A percentile compares a stretch with the other conserved stretches of the same genome.
Evolutionary conservation across 1,140 invertebrate species (phyloP).

Genomic region (Drosophila equinoxialis): DNA sequence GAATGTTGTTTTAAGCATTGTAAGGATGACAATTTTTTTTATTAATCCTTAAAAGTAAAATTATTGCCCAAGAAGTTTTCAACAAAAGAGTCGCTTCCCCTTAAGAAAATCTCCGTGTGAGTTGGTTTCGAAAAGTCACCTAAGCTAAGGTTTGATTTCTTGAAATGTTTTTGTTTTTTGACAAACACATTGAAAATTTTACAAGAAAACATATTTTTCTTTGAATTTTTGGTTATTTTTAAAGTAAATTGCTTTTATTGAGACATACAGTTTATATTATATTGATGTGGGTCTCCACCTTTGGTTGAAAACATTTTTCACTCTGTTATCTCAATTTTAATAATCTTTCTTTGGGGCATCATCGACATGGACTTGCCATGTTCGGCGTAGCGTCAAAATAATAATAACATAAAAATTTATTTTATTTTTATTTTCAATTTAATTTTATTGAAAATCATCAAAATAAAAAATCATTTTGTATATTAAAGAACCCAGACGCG

Average conservation of each 20-base stretch:
- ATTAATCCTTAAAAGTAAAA: background rate
- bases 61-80: background rate
- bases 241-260: background rate
- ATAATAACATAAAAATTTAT: slow-evolving; percentile 81
- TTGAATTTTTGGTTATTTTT: background rate
- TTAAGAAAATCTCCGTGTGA: background rate
- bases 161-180: background rate
- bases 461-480: slow-evolving; percentile 26
- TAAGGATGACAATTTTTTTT: slow-evolving; percentile 12
- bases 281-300: slow-evolving; percentile 12
- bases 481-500: slow-evolving; percentile 66
- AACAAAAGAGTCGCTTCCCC: background rate
- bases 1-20: slow-evolving; percentile 1
- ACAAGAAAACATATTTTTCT: background rate
- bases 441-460: slow-evolving; percentile 79
- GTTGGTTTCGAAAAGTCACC: too few relatives aligned
- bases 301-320: slow-evolving; percentile 39
- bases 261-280: background rate
- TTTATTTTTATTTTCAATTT: slow-evolving; percentile 82
- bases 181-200: too few relatives aligned
- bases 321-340: slow-evolving; percentile 35
- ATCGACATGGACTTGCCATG: slow-evolving; percentile 20
- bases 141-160: too few relatives aligned
- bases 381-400: slow-evolving; percentile 65
- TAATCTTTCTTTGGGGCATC: slow-evolving; percentile 49